Base-by-base conservation (phyloP, 2,888 invertebrate species). In the Oxytorus armatus region DNA sequence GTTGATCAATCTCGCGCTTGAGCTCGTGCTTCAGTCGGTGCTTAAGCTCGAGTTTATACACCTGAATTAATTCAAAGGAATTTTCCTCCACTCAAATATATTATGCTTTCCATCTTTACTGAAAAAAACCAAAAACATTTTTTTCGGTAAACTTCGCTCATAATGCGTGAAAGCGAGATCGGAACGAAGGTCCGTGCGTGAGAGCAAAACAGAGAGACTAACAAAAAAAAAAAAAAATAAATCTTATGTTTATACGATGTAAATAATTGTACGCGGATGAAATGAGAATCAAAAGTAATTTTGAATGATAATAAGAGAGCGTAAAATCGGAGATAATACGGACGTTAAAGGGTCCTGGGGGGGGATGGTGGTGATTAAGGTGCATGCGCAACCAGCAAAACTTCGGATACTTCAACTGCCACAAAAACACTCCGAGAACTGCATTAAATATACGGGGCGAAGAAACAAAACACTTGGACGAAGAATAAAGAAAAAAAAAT, bases 361-460 rank as follows among this genome's bases (percentile, higher is more conserved):
- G 83, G 39, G 0, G 25, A n/a, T n/a, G n/a, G n/a, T n/a, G n/a
- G n/a, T n/a, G n/a, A n/a, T n/a, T n/a, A n/a, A 47, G 91, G 90
- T 89, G 91, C 91, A 91, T 90, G 90, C 89, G 86, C 88, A 88
- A 86, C 86, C 85, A 82, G 83, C 82, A 84, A 72, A n/a, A 85
- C 81, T 85, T 75, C 57, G 83, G 84, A 66, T 79, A 79, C 47
- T 78, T 74, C 65, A 80, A 83, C 84, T 82, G 84, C 83, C 83
- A 77, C 57, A 69, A 65, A 68, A 18, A 44, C 1, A 39, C 16
- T 73, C 36, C 72, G 47, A 23, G 29, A 55, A 72, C 11, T 61
- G 61, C 63, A 57, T 61, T 51, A 49, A 70, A 65, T 51, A 59
- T 25, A 66, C 33, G 79, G 59, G 53, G 21, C n/a, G 42, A 44